Conservation (phyloP, 1,140 invertebrate genomes). For the Atta cephalotes region DNA sequence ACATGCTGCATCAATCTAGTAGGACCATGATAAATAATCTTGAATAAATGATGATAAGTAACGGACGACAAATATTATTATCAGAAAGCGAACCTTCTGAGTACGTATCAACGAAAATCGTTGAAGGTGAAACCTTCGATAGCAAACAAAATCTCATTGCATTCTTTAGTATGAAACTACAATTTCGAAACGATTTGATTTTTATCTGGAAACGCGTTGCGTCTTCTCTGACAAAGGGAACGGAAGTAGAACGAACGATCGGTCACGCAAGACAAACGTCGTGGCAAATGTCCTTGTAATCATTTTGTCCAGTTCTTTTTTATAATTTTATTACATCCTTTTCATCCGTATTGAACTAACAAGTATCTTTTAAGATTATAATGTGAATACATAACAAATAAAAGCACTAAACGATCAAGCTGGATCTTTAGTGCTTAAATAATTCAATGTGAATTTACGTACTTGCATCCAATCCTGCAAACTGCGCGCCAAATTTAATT, state of each 20-base stretch:
- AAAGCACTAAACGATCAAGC: no score
- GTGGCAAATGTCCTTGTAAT: neutral
- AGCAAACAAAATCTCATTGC: neutral
- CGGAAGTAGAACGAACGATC: slow-evolving; percentile 12
- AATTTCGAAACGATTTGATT: slow-evolving; percentile 40
- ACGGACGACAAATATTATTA: neutral
- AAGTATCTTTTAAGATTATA: no score
- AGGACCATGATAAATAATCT: slow-evolving; percentile 14
- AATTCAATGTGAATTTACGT: no score
- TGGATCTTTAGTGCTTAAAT: no score
- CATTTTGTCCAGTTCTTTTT: neutral
- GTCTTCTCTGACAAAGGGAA: slow-evolving; percentile 15
- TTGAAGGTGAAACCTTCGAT: neutral
- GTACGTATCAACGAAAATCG: neutral
- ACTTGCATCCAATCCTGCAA: no score
- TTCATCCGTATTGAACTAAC: neutral
- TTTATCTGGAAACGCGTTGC: slow-evolving; percentile 41
- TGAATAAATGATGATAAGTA: slow-evolving; percentile 42
- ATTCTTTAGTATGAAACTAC: neutral
- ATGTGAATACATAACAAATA: no score
- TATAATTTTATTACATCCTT: neutral
- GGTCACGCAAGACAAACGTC: slow-evolving; percentile 3
- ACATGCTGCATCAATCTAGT: neutral
- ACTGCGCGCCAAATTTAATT: no score
- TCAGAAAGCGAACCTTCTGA: neutral